A percentile compares a stretch with the other conserved stretches of the same genome.
Evolutionary conservation across 2,113 vertebrate genomes (phyloP).

Genomic region (Percopsis transmontana): DNA sequence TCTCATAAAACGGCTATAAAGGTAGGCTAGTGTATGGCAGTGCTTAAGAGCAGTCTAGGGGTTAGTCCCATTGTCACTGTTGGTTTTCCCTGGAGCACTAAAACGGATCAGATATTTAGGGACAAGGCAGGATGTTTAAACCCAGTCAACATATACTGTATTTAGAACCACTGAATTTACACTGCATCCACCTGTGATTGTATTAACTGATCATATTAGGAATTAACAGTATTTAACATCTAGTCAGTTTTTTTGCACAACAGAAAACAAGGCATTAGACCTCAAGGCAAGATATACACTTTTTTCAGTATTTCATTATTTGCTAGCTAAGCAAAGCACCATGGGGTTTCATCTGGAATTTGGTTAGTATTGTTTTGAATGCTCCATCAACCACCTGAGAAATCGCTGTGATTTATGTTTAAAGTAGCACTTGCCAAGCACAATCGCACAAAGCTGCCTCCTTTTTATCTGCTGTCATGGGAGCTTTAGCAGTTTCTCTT

Average conservation of each 20-base stretch:
- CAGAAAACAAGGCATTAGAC: conserved; percentile 5
- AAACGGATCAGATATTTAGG: too few species aligned
- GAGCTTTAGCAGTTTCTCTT: conserved; percentile 36
- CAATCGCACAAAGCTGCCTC: conserved; percentile 38
- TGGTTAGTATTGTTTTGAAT: conserved; percentile 58
- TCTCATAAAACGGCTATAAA: too few species aligned
- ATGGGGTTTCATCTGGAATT: conserved; percentile 53
- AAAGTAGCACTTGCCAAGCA: conserved; percentile 34
- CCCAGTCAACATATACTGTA: too few species aligned
- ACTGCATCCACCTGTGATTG: too few species aligned
- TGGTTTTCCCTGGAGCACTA: too few species aligned
- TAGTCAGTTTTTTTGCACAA: conserved; percentile 16
- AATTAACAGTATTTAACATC: too few species aligned
- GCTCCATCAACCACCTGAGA: conserved; percentile 61
- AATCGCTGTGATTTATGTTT: conserved; percentile 49
- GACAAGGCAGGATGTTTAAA: too few species aligned
- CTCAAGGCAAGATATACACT: conserved; percentile 12
- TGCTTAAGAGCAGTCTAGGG: not conserved
- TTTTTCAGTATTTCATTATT: conserved; percentile 24
- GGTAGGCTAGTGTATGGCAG: too few species aligned
- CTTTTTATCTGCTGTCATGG: conserved; percentile 47
- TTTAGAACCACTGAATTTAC: too few species aligned
- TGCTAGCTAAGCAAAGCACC: conserved; percentile 8
- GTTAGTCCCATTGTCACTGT: not conserved
- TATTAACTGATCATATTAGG: too few species aligned